Evolutionary conservation across 2,797 vertebrate species (phyloP).

Genomic region (Alauda arvensis): DNA sequence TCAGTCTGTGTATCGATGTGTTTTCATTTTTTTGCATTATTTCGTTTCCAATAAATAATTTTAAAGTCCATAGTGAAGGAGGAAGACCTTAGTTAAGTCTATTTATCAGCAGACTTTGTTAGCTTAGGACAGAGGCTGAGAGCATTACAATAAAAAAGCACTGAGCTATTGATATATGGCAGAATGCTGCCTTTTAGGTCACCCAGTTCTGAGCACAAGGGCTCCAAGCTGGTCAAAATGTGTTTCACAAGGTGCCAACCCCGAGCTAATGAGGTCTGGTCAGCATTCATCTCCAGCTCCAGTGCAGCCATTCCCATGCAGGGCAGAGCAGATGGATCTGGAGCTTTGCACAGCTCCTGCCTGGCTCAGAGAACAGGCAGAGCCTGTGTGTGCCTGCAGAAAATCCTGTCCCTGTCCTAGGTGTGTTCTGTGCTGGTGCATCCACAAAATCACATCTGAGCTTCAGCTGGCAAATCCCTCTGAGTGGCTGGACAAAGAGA

Average conservation of each 20-base stretch:
- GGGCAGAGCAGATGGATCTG: neutral
- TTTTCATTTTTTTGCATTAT: neutral
- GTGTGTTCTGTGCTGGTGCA: neutral
- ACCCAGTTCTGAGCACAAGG: constrained; percentile 2
- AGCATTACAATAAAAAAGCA: neutral
- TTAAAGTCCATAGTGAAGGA: neutral
- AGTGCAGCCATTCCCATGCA: neutral
- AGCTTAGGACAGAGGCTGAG: neutral
- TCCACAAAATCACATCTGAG: neutral
- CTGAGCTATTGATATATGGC: neutral
- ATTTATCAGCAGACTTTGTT: neutral
- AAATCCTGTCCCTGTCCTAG: neutral
- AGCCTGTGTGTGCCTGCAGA: neutral
- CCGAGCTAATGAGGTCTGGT: neutral
- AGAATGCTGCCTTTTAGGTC: constrained; percentile 6
- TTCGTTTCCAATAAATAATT: neutral
- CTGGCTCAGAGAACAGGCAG: neutral
- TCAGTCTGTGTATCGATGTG: neutral
- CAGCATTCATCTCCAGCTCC: neutral
- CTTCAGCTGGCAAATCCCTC: neutral
- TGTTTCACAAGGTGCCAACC: neutral
- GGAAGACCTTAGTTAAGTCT: neutral
- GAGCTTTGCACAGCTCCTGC: neutral
- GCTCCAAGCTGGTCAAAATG: neutral
- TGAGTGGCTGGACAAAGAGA: neutral